Conservation (phyloP, 2,888 invertebrate species). For the Eupithecia abbreviata region DNA sequence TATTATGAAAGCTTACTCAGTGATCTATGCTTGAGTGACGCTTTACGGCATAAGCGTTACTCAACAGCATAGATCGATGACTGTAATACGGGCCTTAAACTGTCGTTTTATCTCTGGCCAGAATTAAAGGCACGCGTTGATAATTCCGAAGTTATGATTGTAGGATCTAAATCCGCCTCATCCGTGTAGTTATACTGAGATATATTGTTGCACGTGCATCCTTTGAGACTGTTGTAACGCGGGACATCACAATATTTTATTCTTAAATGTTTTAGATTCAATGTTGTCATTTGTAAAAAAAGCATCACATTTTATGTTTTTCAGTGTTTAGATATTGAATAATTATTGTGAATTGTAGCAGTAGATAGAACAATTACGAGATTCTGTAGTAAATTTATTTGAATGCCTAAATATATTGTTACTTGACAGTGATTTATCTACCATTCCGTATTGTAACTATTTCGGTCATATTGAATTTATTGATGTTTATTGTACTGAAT, state of each 20-base stretch:
- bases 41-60: not conserved
- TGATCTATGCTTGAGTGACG: not conserved
- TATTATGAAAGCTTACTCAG: not conserved
- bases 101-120: slow-evolving; percentile 27
- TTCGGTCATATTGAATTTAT: slow-evolving; percentile 54
- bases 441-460: slow-evolving; percentile 64
- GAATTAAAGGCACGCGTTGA: slow-evolving; percentile 19
- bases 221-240: slow-evolving; percentile 40
- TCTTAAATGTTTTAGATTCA: slow-evolving; percentile 37
- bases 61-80: not conserved
- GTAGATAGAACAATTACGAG: slow-evolving; percentile 64
- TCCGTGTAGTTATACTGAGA: slow-evolving; percentile 37
- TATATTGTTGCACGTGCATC: slow-evolving; percentile 33
- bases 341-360: slow-evolving; percentile 39
- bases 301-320: slow-evolving; percentile 39
- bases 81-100: slow-evolving; percentile 11
- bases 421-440: slow-evolving; percentile 61
- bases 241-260: slow-evolving; percentile 41
- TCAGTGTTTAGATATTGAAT: slow-evolving; percentile 40
- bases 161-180: slow-evolving; percentile 44
- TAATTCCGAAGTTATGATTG: slow-evolving; percentile 27
- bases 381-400: slow-evolving; percentile 55
- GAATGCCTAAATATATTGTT: slow-evolving; percentile 42
- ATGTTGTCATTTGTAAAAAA: slow-evolving; percentile 36
- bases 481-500: slow-evolving; percentile 50